Conservation (phyloP, 1,140 invertebrate species). For the Aporrectodea caliginosa region DNA sequence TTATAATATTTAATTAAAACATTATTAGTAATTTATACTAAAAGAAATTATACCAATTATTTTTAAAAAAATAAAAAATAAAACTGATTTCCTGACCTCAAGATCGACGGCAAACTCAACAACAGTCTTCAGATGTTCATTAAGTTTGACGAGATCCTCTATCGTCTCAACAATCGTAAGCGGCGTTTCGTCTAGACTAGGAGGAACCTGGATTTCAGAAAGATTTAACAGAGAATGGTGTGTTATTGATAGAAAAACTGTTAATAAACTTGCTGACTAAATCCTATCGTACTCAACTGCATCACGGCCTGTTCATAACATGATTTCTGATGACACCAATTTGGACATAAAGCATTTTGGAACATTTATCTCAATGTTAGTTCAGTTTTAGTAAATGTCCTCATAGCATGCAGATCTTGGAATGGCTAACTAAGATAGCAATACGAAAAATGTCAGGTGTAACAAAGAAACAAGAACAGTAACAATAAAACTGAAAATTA, state of each 20-base stretch:
- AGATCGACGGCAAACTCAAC: conserved; percentile 80
- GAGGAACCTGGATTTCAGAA: conserved; percentile 38
- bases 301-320: too few species aligned
- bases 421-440: too few species aligned
- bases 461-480: not conserved
- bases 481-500: not conserved
- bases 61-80: not conserved
- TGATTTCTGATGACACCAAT: too few species aligned
- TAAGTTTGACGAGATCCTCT: conserved; percentile 64
- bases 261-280: too few species aligned
- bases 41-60: not conserved
- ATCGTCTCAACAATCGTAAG: conserved; percentile 67
- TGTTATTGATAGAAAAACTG: not conserved
- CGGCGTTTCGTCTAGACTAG: conserved; percentile 62
- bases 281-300: too few species aligned
- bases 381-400: too few species aligned
- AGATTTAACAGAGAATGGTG: not conserved
- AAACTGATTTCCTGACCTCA: conserved; percentile 60
- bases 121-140: conserved; percentile 65
- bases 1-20: not conserved
- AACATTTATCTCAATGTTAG: too few species aligned
- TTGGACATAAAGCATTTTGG: too few species aligned
- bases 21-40: conserved; percentile 3
- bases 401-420: too few species aligned
- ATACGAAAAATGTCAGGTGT: not conserved